Evolutionary conservation across 2,888 invertebrate genomes (phyloP), one percentile per base, ranked within the genome.

Genomic region (Aporophyla nigra): DNA sequence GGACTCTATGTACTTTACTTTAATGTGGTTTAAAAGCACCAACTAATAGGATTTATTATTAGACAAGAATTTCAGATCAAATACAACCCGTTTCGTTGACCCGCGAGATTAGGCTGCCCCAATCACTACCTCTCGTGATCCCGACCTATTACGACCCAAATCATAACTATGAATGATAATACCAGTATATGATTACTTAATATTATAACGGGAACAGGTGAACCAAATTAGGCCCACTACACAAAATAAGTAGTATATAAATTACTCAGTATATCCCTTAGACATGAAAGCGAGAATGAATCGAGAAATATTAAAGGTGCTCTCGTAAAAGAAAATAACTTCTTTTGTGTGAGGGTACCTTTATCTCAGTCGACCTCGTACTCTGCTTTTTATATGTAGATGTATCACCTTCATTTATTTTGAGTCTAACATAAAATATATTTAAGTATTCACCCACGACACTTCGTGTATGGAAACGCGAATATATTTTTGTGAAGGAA

Each of bases 301-400:
- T 75, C 74, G 58, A 80, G 79, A 80, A 79, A 86, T 76, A 87
- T 86, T 87, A 86, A 81, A 87, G 80, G 76, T 65, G 76, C 78
- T 87, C 83, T 86, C 87, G 82, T 90, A 85, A 90, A 90, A 88
- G 86, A 87, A 89, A 90, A 91, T 90, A 88, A 78, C 84, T 86
- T 87, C 82, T 85, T 90, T 91, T 91, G 86, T 90, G 82, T 83
- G 71, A 61, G 78, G 76, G 85, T 77, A 80, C 76, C 77, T 86
- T 80, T 81, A 78, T 81, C 82, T 87, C 81, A 86, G 87, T 84
- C 85, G 79, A 89, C 77, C 84, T 75, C 76, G 71, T 78, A 78
- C 71, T 75, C 77, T 85, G 80, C 78, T 81, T 84, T 86, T 78
- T 79, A 73, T 84, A 73, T 78, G 61, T 75, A 84, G 63, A 80